phyloP scores from a whole-genome alignment of 1,140 invertebrate genomes.

The Globodera ellingtonae region DNA sequence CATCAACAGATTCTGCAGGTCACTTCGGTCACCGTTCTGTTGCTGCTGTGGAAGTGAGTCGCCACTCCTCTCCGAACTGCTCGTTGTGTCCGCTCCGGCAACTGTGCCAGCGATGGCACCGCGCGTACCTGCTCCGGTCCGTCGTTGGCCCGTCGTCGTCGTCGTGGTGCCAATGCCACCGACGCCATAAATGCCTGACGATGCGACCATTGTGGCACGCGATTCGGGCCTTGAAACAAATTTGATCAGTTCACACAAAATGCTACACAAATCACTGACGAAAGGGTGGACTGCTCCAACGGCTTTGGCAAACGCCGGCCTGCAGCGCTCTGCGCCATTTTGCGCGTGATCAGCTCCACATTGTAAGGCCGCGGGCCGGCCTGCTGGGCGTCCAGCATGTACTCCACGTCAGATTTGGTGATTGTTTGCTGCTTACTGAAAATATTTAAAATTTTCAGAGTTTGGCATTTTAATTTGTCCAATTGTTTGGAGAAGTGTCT shows the following conservation, averaged over 20 bases:
- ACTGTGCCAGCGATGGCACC: no score
- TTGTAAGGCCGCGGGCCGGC: constrained; percentile 62
- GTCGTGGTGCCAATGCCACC: background rate
- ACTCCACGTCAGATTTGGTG: constrained; percentile 55
- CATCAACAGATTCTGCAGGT: constrained; percentile 1
- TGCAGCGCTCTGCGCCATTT: constrained; percentile 52
- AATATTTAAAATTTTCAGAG: background rate
- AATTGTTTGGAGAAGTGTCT: background rate
- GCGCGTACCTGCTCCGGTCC: no score
- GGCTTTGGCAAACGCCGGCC: constrained; percentile 52
- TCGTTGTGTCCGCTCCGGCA: background rate
- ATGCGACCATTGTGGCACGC: constrained; percentile 45
- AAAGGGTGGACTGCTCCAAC: constrained; percentile 46
- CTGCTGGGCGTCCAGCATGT: constrained; percentile 52
- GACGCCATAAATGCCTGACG: constrained; percentile 37
- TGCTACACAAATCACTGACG: constrained; percentile 32
- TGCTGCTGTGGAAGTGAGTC: background rate
- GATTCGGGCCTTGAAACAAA: constrained; percentile 44
- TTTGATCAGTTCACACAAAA: background rate
- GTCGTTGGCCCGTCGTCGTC: background rate
- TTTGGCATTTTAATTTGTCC: background rate
- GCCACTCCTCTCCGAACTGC: background rate
- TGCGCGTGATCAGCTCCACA: constrained; percentile 59
- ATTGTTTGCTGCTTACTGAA: constrained; percentile 34
- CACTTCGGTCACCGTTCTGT: background rate